These are phyloP conservation scores for Lysandra coridon DNA, from an alignment of 2,888 invertebrate genomes.

Conservation along the genomic window DNA sequence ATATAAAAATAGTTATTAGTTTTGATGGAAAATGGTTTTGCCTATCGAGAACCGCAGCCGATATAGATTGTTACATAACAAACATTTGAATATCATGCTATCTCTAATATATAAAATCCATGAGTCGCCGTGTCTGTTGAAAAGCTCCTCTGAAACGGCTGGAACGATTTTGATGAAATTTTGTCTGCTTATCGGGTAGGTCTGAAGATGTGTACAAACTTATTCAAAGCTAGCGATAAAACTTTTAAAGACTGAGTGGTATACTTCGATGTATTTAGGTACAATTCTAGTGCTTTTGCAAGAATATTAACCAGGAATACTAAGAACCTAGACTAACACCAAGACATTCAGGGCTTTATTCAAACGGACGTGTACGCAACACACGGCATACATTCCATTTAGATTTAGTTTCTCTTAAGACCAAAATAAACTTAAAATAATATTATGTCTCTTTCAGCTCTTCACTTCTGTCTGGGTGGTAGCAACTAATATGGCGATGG, in stretches of 20 bases:
- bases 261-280: neutral
- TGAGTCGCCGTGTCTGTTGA: no score
- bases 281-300: neutral
- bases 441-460: slow-evolving; percentile 23
- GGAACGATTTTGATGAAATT: no score
- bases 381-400: slow-evolving; percentile 17
- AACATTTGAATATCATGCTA: neutral
- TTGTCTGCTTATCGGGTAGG: no score
- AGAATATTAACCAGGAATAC: neutral
- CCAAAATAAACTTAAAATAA: slow-evolving; percentile 27
- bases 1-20: slow-evolving; percentile 33
- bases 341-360: slow-evolving; percentile 19
- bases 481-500: neutral
- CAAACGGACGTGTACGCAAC: neutral
- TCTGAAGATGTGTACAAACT: no score
- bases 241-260: neutral
- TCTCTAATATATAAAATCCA: no score
- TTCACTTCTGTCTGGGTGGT: slow-evolving; percentile 3
- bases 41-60: neutral
- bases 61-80: neutral
- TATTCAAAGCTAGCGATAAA: neutral
- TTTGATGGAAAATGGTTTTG: slow-evolving; percentile 30
- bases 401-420: slow-evolving; percentile 14
- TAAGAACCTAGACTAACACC: neutral
- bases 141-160: no score